These are phyloP conservation scores for Ypsolopha sequella DNA, from an alignment of 2,888 invertebrate genomes.

Conservation along the genomic window DNA sequence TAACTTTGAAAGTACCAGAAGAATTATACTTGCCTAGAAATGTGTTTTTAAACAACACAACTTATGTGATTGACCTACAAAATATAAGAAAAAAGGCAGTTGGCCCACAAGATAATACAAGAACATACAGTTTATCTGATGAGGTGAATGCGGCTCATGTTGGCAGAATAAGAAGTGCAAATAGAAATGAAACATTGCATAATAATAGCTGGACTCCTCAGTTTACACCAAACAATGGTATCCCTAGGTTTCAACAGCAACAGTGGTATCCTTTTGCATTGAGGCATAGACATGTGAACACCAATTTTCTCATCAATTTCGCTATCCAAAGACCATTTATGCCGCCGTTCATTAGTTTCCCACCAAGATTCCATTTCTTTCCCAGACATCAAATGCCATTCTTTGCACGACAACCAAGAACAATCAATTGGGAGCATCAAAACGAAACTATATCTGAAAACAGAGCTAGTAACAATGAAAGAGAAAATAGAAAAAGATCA, in stretches of 20 bases:
- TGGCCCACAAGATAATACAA: slow-evolving; percentile 16
- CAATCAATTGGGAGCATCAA: slow-evolving; percentile 4
- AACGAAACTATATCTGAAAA: neutral
- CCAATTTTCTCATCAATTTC: slow-evolving; percentile 27
- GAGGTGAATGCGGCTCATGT: slow-evolving; percentile 33
- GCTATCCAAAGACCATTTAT: slow-evolving; percentile 28
- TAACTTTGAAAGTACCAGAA: slow-evolving; percentile 34
- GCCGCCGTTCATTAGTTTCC: slow-evolving; percentile 16
- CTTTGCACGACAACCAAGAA: slow-evolving; percentile 15
- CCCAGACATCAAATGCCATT: slow-evolving; percentile 6
- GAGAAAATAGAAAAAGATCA: slow-evolving; percentile 19
- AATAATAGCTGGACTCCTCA: neutral
- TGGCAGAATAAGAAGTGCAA: slow-evolving; percentile 24
- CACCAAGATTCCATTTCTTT: slow-evolving; percentile 18
- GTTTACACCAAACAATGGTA: neutral
- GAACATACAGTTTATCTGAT: slow-evolving; percentile 25
- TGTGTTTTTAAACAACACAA: slow-evolving; percentile 32
- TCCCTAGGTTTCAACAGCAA: neutral
- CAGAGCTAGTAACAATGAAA: neutral
- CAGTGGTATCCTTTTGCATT: neutral
- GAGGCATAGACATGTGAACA: slow-evolving; percentile 3
- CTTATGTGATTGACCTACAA: slow-evolving; percentile 35
- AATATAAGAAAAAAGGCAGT: slow-evolving; percentile 21
- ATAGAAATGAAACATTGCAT: slow-evolving; percentile 9
- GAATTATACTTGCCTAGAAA: slow-evolving; percentile 35